Conservation (phyloP, 2,113 vertebrate species). For the Gulo gulo region DNA sequence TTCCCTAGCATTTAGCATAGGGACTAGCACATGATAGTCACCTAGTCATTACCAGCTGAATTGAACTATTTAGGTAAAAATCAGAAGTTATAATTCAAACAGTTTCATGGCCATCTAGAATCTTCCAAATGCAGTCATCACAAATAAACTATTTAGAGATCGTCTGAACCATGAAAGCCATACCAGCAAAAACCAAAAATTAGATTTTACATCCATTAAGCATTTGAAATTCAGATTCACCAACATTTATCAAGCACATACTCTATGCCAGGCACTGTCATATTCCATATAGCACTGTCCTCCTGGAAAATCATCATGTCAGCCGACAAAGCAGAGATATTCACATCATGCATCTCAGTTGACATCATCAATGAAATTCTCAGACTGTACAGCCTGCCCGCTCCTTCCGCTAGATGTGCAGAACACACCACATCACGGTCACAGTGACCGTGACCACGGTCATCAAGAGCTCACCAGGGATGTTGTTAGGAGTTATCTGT, state of each 20-base stretch:
- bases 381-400: neutral
- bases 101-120: neutral
- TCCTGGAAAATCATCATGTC: neutral
- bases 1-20: neutral
- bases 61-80: neutral
- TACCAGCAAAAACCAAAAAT: conserved; percentile 35
- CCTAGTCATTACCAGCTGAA: neutral
- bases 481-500: neutral
- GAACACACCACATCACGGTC: neutral
- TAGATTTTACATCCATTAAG: neutral
- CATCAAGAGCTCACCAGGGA: neutral
- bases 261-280: neutral
- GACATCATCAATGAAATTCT: neutral
- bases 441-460: neutral
- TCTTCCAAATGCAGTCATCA: neutral
- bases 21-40: neutral
- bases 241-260: neutral
- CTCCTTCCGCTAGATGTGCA: neutral
- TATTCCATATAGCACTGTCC: neutral
- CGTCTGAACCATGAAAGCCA: neutral
- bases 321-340: neutral
- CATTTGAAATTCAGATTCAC: neutral
- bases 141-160: neutral
- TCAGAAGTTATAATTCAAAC: neutral
- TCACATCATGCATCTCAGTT: neutral